Conservation (phyloP, 2,797 vertebrate genomes). For the Pseudochirops corinnae region DNA sequence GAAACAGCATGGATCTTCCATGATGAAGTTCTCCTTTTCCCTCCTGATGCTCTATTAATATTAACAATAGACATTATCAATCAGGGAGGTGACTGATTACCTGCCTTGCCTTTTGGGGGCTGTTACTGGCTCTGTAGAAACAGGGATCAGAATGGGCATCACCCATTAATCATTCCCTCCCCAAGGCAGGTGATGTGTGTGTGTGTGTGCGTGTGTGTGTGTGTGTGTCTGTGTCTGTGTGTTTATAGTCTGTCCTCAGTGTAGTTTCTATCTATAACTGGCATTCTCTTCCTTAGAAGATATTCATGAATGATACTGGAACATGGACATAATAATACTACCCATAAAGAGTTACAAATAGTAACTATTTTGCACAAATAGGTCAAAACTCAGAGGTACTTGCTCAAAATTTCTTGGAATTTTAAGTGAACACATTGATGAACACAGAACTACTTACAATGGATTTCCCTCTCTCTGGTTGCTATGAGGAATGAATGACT, state of each 20-base stretch:
- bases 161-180: rapidly evolving
- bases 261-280: not conserved
- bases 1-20: not conserved
- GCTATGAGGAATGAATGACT: not conserved
- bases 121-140: not conserved
- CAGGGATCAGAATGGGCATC: not conserved
- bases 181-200: rapidly evolving
- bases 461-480: not conserved
- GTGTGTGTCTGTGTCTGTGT: not conserved
- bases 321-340: not conserved
- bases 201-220: not conserved
- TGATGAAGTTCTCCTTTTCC: not conserved
- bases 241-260: not conserved
- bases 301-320: not conserved
- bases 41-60: rapidly evolving
- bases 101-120: not conserved
- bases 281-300: not conserved
- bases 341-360: not conserved
- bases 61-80: rapidly evolving
- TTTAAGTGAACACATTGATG: not conserved
- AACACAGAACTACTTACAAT: not conserved
- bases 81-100: rapidly evolving
- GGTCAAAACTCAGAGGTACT: not conserved
- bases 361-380: not conserved
- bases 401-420: not conserved